phyloP scores from a whole-genome alignment of 2,888 invertebrate genomes.

The Tetrapedia diversipes region DNA sequence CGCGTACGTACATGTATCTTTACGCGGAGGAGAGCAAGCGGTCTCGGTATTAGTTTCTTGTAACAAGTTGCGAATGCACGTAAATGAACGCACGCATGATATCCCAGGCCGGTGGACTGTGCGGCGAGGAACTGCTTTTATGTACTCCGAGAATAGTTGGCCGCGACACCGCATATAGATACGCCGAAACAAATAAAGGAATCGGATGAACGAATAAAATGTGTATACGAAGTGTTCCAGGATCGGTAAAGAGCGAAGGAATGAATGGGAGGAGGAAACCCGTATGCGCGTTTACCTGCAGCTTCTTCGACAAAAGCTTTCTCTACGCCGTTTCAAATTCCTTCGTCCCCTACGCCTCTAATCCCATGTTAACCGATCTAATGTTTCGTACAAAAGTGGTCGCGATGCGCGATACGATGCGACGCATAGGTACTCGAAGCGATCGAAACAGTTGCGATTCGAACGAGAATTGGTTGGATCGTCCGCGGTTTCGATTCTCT shows the following conservation, averaged over 20 bases:
- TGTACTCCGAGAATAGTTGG: constrained; percentile 72
- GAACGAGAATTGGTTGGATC: too few relatives aligned
- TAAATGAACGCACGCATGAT: constrained; percentile 28
- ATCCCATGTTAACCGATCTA: too few relatives aligned
- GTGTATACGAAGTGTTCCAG: constrained; percentile 69
- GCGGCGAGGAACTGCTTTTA: constrained; percentile 59
- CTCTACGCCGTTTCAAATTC: too few relatives aligned
- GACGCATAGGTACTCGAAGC: too few relatives aligned
- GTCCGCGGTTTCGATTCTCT: too few relatives aligned
- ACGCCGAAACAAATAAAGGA: constrained; percentile 70
- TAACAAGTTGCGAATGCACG: constrained; percentile 49
- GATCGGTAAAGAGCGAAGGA: constrained; percentile 54
- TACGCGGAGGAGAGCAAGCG: not conserved
- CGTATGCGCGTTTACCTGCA: too few relatives aligned
- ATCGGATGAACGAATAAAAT: constrained; percentile 65
- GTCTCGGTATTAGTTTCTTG: constrained; percentile 29
- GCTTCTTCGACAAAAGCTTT: not conserved
- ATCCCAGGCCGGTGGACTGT: constrained; percentile 45
- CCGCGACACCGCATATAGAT: constrained; percentile 65
- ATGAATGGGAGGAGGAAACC: constrained; percentile 56
- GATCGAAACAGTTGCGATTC: constrained; percentile 35
- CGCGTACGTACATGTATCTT: too few relatives aligned
- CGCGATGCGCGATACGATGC: not conserved
- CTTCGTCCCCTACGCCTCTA: too few relatives aligned
- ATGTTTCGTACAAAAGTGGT: too few relatives aligned